These are phyloP conservation scores for Lepidotrigona ventralis DNA, from an alignment of 1,140 invertebrate genomes.

Conservation along the genomic window DNA sequence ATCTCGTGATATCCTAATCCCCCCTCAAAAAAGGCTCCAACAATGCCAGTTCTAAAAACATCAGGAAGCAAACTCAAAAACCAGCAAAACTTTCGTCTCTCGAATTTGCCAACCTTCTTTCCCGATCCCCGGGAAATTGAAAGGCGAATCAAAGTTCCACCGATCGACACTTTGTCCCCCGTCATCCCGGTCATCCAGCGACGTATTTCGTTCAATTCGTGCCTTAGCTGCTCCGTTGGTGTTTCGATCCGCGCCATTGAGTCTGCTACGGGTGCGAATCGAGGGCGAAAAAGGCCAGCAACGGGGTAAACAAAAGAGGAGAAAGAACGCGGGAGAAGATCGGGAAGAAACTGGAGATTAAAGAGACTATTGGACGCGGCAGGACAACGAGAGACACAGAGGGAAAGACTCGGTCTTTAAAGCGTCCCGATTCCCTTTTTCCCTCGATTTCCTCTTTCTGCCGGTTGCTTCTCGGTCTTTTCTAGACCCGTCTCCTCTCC, in stretches of 20 bases:
- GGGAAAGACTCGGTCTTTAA: constrained; percentile 30
- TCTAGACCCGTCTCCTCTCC: too few species aligned
- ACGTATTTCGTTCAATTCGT: constrained; percentile 30
- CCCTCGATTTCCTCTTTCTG: constrained; percentile 16
- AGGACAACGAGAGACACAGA: constrained; percentile 34
- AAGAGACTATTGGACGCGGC: constrained; percentile 54
- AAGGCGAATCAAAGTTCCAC: not conserved
- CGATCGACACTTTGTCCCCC: constrained; percentile 30
- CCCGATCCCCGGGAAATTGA: not conserved
- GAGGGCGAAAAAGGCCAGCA: too few species aligned
- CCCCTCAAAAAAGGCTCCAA: too few species aligned
- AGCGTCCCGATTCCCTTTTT: not conserved
- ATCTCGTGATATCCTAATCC: too few species aligned
- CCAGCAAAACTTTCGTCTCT: too few species aligned
- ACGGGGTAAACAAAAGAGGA: constrained; percentile 17
- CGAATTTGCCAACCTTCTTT: not conserved
- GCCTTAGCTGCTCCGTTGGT: not conserved
- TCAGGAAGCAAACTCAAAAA: too few species aligned
- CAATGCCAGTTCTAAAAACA: too few species aligned
- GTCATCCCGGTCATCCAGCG: constrained; percentile 7
- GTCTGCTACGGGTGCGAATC: not conserved
- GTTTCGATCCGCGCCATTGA: constrained; percentile 34
- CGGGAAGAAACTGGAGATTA: constrained; percentile 58
- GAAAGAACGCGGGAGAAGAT: not conserved
- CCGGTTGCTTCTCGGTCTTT: not conserved